Conservation (phyloP, 2,888 invertebrate genomes). For the Pinctada fucata region DNA sequence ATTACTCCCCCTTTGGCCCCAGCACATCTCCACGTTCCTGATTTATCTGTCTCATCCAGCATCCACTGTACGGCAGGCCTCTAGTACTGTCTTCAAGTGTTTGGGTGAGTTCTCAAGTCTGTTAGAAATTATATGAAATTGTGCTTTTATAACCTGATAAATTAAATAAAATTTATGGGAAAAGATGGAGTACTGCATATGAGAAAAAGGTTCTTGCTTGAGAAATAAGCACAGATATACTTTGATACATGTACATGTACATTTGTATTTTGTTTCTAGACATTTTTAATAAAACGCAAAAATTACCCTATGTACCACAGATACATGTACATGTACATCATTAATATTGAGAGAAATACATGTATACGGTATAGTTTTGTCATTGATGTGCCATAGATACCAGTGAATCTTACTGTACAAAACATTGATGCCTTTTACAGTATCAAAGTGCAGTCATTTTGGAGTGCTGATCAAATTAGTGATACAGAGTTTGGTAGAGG, state of each 20-base stretch:
- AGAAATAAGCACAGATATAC: background rate
- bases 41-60: constrained; percentile 73
- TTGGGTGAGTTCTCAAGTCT: constrained; percentile 54
- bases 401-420: no score
- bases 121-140: no score
- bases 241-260: background rate
- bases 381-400: no score
- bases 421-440: constrained; percentile 49
- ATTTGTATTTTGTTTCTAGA: background rate
- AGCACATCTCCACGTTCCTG: constrained; percentile 67
- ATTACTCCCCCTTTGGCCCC: constrained; percentile 66
- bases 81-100: constrained; percentile 72
- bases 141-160: background rate
- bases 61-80: constrained; percentile 73
- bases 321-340: no score
- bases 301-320: no score
- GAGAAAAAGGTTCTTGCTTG: no score
- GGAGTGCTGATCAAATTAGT: constrained; percentile 65
- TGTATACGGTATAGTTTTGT: no score
- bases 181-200: no score
- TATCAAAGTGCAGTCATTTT: constrained; percentile 67
- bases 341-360: no score
- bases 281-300: no score
- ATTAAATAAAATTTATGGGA: no score
- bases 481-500: constrained; percentile 61